phyloP scores from a whole-genome alignment of 2,888 invertebrate genomes.

The Apotomis turbidana region DNA sequence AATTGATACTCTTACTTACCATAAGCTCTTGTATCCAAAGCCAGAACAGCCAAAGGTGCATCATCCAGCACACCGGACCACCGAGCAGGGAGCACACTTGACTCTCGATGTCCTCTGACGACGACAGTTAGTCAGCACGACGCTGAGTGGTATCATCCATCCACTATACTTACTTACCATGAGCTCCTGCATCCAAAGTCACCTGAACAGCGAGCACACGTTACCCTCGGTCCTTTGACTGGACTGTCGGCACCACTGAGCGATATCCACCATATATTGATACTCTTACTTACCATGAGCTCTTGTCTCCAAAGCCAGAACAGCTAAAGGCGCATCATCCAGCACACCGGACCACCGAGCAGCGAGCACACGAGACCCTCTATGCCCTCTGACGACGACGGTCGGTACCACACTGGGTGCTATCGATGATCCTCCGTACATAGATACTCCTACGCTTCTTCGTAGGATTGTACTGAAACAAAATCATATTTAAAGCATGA shows the following conservation, averaged over 20 bases:
- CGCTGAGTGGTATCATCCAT: too few species aligned
- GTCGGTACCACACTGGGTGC: too few species aligned
- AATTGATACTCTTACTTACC: slow-evolving; percentile 54
- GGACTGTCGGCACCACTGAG: too few species aligned
- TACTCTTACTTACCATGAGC: slow-evolving; percentile 60
- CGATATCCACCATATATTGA: neutral
- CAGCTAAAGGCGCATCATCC: neutral
- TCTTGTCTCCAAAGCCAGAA: neutral
- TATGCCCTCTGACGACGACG: too few species aligned
- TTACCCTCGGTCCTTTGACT: too few species aligned
- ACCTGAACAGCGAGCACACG: slow-evolving; percentile 61
- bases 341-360: too few species aligned
- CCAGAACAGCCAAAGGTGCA: slow-evolving; percentile 73
- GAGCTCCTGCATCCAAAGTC: slow-evolving; percentile 75
- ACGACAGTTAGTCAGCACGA: neutral
- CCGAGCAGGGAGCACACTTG: slow-evolving; percentile 57
- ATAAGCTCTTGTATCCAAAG: slow-evolving; percentile 74
- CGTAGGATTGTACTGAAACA: slow-evolving; percentile 67
- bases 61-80: slow-evolving; percentile 80
- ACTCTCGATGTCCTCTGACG: too few species aligned
- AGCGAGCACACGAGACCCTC: too few species aligned
- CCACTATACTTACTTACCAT: slow-evolving; percentile 57
- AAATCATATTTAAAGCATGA: neutral
- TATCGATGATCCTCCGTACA: slow-evolving; percentile 70
- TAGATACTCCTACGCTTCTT: slow-evolving; percentile 76